Base-by-base conservation (phyloP, 2,888 invertebrate species). In the Meghimatium bilineatum region DNA sequence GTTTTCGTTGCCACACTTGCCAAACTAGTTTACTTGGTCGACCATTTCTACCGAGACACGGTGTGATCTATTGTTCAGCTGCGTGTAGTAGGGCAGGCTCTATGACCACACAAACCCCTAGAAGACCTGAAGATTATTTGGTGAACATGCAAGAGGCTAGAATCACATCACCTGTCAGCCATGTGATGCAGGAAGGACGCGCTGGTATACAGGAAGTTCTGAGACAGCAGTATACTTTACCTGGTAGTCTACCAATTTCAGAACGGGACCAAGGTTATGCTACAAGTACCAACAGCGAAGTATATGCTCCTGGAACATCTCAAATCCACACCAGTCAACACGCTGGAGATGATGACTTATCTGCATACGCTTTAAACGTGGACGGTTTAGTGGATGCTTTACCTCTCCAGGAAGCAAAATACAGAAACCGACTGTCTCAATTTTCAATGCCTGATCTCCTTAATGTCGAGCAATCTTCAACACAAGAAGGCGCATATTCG, bases 1-100 rank as follows among this genome's bases (percentile, higher is more conserved):
- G 99, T 94, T 99, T 99, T 94, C 97, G 97, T 90, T 99, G 99
- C 94, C 97, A 97, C 93, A 97, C 97, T 63, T 99, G 99, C 94
- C 95, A 95, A 85, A 95, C 95, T 23, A 95, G 96, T 26, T 91
- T 95, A 38, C 95, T 97, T 80, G 98, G 98, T 8, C 95, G 97
- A 85, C 98, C 98, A 2, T 98, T 98, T 94, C 94, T 98, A 87
- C 98, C 98, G 0, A 95, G 97, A 38, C 95, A 97, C 89, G 98
- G 98, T 44, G 97, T 97, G 87, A 98, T 98, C 92, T 99, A 97
- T 94, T 98, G 98, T 93, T 98, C 98, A 49, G 97, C 98, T 89
- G 97, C 97, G 0, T 98, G 98, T 93, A 97, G 97, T 88, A 87
- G 92, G 20, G 92, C 91, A 23, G 91, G 91, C 12, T 89, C 91